phyloP scores from a whole-genome alignment of 2,797 vertebrate genomes.

The Microctenopoma stevenorrisi region DNA sequence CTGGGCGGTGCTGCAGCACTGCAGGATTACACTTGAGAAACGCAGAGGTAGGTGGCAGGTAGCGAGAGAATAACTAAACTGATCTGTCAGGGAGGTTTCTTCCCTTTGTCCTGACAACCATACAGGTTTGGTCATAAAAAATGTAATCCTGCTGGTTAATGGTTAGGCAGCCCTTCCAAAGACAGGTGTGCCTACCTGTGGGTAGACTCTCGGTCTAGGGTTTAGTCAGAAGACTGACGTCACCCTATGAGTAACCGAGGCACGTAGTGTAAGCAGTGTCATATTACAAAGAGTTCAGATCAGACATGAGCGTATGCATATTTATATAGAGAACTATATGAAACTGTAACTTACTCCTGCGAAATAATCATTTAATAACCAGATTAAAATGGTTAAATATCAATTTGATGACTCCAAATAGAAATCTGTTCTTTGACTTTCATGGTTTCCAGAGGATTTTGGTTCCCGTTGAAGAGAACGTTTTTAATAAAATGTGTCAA shows the following conservation, averaged over 20 bases:
- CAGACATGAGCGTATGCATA: background rate
- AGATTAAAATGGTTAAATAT: background rate
- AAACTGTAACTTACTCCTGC: background rate
- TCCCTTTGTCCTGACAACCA: slow-evolving; percentile 53
- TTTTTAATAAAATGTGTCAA: too few species aligned
- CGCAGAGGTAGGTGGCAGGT: slow-evolving; percentile 43
- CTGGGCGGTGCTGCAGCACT: slow-evolving; percentile 25
- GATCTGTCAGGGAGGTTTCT: slow-evolving; percentile 55
- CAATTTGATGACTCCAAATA: background rate
- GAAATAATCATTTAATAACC: background rate
- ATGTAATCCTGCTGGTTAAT: slow-evolving; percentile 53
- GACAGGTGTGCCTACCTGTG: slow-evolving; percentile 60
- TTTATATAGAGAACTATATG: background rate
- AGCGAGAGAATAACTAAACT: slow-evolving; percentile 28
- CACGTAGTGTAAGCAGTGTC: background rate
- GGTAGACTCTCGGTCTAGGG: slow-evolving; percentile 30
- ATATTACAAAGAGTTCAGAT: background rate
- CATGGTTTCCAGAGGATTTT: too few species aligned
- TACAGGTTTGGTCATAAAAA: slow-evolving; percentile 44
- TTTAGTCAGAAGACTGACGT: slow-evolving; percentile 29
- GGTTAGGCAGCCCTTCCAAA: slow-evolving; percentile 17
- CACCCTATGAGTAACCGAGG: slow-evolving; percentile 18
- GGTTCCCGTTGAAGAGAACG: too few species aligned
- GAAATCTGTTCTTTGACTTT: background rate
- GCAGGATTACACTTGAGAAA: slow-evolving; percentile 51